Evolutionary conservation across 2,888 invertebrate genomes (phyloP).

Genomic region (Calameuta filiformis): DNA sequence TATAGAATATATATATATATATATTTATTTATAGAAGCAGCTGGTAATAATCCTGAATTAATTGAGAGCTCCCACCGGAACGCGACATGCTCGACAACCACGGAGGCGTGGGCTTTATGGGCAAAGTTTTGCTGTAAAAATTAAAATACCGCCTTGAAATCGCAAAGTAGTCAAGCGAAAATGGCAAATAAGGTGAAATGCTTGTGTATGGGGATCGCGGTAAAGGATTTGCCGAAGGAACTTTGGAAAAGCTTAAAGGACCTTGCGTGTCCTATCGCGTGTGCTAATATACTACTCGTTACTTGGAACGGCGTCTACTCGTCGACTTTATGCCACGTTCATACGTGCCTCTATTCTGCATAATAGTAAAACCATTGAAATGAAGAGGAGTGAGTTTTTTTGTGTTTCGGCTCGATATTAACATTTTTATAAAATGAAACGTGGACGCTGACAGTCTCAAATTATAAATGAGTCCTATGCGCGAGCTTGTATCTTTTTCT

Average conservation of each 20-base stretch:
- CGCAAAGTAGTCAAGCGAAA: neutral
- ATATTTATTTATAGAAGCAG: neutral
- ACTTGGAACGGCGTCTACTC: neutral
- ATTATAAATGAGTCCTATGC: neutral
- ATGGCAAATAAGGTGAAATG: neutral
- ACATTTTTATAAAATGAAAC: neutral
- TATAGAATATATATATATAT: neutral
- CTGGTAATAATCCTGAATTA: neutral
- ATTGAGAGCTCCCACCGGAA: neutral
- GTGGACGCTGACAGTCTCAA: neutral
- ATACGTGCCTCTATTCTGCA: neutral
- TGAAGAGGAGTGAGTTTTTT: neutral
- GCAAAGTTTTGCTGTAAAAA: neutral
- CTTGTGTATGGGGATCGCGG: neutral
- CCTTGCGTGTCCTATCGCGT: neutral
- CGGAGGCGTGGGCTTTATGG: neutral
- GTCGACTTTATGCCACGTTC: neutral
- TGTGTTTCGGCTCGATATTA: neutral
- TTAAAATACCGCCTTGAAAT: neutral
- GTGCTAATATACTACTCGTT: neutral
- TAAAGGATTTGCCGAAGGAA: neutral
- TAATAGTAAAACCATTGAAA: neutral
- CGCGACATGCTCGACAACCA: neutral
- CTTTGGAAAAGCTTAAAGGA: neutral
- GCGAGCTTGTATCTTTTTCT: neutral